phyloP scores from a whole-genome alignment of 1,140 invertebrate species.

The Papilio dardanus region DNA sequence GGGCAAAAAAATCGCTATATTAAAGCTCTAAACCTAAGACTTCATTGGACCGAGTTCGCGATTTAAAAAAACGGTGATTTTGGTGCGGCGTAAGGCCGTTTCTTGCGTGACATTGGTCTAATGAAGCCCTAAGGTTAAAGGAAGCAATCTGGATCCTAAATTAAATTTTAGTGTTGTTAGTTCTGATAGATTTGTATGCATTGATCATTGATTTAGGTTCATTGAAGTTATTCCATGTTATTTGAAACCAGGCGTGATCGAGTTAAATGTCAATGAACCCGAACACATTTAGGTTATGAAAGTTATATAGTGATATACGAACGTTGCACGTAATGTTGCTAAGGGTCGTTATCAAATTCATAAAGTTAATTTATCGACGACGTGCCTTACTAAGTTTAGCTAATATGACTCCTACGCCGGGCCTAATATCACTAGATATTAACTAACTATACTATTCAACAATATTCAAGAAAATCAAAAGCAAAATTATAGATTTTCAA shows the following conservation, averaged over 20 bases:
- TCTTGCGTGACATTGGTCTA: no score
- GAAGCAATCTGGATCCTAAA: no score
- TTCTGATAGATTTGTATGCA: not conserved
- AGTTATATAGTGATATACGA: not conserved
- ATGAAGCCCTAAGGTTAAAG: no score
- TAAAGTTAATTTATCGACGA: not conserved
- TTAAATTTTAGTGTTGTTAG: not conserved
- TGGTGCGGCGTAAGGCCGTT: no score
- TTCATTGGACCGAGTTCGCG: no score
- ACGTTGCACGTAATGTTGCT: not conserved
- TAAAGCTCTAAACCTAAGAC: no score
- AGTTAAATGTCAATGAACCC: conserved; percentile 1
- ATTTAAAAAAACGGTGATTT: no score
- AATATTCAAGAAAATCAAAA: not conserved
- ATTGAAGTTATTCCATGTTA: not conserved
- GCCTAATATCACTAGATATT: not conserved
- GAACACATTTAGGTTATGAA: conserved; percentile 3
- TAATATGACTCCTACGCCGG: not conserved
- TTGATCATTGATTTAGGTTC: not conserved
- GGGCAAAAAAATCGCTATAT: no score
- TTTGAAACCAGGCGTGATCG: not conserved
- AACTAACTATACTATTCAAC: no score
- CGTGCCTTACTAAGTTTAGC: not conserved
- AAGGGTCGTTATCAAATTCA: conserved; percentile 2
- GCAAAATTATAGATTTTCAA: not conserved